Evolutionary conservation across 2,113 vertebrate species (phyloP).

Genomic region (Nematolebias whitei): DNA sequence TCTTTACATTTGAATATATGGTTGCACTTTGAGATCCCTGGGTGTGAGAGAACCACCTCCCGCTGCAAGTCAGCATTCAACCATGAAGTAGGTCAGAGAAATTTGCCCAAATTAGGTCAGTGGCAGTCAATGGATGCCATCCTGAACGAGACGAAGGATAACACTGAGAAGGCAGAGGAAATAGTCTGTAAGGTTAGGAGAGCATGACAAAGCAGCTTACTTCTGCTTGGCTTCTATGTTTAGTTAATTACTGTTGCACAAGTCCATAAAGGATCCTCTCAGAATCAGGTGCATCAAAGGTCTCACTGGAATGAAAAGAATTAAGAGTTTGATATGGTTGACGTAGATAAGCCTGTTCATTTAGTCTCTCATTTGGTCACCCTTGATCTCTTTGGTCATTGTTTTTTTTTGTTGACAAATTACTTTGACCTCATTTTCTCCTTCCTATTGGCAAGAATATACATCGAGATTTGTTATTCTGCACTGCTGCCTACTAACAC

Average conservation of each 20-base stretch:
- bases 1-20: slow-evolving; percentile 44
- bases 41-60: slow-evolving; percentile 62
- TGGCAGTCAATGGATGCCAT: slow-evolving; percentile 72
- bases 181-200: slow-evolving; percentile 43
- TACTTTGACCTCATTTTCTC: slow-evolving; percentile 6
- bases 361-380: slow-evolving; percentile 55
- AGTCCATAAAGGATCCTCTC: slow-evolving; percentile 41
- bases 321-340: slow-evolving; percentile 58
- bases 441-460: slow-evolving; percentile 53
- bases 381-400: slow-evolving; percentile 60
- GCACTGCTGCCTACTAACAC: slow-evolving; percentile 65
- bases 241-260: slow-evolving; percentile 53
- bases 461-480: slow-evolving; percentile 48
- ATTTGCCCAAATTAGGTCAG: slow-evolving; percentile 81
- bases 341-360: slow-evolving; percentile 62
- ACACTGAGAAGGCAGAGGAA: slow-evolving; percentile 5
- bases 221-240: slow-evolving; percentile 54
- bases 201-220: slow-evolving; percentile 61
- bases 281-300: slow-evolving; percentile 50
- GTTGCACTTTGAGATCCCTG: slow-evolving; percentile 37
- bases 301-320: slow-evolving; percentile 59
- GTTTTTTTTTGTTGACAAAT: slow-evolving; percentile 47
- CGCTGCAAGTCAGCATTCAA: slow-evolving; percentile 72
- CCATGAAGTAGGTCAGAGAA: slow-evolving; percentile 82
- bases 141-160: slow-evolving; percentile 50